Evolutionary conservation across 2,113 vertebrate species (phyloP).

Genomic region (Ctenomys sociabilis): DNA sequence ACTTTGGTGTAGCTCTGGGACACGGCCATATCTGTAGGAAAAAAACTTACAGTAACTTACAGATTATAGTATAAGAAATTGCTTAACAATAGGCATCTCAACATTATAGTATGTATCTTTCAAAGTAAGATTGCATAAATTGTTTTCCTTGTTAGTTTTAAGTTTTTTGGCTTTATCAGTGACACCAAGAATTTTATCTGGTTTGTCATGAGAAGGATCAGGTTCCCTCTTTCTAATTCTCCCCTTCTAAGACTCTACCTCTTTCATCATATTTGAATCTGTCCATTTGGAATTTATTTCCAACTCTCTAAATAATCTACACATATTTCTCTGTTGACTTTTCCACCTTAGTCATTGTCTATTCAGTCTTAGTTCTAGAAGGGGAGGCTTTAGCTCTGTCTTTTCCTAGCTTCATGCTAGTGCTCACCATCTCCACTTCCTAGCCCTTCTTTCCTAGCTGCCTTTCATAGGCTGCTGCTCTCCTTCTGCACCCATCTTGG

Average conservation of each 20-base stretch:
- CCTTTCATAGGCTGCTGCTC: neutral
- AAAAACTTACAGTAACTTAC: neutral
- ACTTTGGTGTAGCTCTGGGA: neutral
- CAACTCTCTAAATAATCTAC: neutral
- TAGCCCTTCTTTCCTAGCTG: accelerated
- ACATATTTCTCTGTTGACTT: neutral
- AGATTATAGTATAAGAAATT: neutral
- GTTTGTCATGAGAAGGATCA: neutral
- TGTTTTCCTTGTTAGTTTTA: neutral
- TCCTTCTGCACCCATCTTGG: neutral
- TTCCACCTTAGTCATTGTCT: neutral
- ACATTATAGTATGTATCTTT: neutral
- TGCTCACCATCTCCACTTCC: accelerated
- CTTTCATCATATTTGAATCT: neutral
- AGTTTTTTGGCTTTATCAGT: neutral
- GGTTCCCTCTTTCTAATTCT: neutral
- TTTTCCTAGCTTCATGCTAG: neutral
- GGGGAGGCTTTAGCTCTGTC: neutral
- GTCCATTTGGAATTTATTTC: neutral
- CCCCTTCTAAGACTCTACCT: neutral
- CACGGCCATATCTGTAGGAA: neutral
- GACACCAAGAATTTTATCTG: neutral
- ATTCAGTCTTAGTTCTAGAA: neutral
- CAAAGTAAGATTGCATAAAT: neutral
- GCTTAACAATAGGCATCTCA: neutral